Evolutionary conservation across 1,140 invertebrate species (phyloP), one percentile per base, ranked within the genome.

Genomic region (Drosophila pandora): DNA sequence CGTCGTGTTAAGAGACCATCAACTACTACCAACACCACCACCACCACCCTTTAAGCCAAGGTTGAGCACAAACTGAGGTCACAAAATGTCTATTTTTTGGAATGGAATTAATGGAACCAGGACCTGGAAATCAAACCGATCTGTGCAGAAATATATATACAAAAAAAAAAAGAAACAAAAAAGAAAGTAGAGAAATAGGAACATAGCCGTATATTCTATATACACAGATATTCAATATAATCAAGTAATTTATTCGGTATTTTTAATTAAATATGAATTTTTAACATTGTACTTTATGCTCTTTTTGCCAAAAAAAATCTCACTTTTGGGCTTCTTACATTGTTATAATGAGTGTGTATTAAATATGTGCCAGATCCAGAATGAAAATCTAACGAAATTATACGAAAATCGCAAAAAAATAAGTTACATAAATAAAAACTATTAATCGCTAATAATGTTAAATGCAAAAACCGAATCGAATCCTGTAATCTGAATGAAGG

Each of bases 1-100:
- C 92, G 45, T 90, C 85, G 54, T 93, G 92, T 90, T 93, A 90
- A 90, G 45, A 52, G 28, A 53, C 49, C 9, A 17, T 4, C 13
- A 17, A 17, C 21, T 7, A 25, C 17, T 9, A 30, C 17, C n/a
- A n/a, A n/a, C n/a, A n/a, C n/a, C n/a, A n/a, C n/a, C n/a, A n/a
- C n/a, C 2, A 23, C 41, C 41, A 43, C 41, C 41, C 12, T 34
- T 21, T 56, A 41, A 45, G 52, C 67, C 21, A 68, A 41, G 72
- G 62, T 59, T 67, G 67, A 76, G 81, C 84, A 85, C 82, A 85
- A 76, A 67, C 67, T 67, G 60, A 75, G 78, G 68, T 88, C 82
- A 87, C 71, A 82, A 80, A 81, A 87, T 71, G 50, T 87, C 59
- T 87, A 81, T 87, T 87, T 87, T 87, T 88, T 23, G 43, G 58